Conservation (phyloP, 2,113 vertebrate genomes). For the Toxotes jaculatrix region DNA sequence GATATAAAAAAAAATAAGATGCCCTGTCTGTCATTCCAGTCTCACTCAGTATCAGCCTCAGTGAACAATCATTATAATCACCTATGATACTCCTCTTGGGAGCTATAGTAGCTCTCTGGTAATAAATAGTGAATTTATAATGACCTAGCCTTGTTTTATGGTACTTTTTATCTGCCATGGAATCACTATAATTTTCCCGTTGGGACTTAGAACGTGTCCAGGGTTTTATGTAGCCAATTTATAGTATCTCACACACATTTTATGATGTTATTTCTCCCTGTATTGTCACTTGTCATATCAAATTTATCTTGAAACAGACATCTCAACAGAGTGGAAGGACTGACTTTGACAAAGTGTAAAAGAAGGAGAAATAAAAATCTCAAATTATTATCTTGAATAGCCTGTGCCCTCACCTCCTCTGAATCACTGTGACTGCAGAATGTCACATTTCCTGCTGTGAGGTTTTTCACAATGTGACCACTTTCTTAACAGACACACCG, state of each 20-base stretch:
- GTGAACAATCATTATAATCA: slow-evolving; percentile 19
- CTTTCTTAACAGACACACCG: slow-evolving; percentile 6
- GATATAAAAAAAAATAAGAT: neutral
- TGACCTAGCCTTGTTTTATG: slow-evolving; percentile 5
- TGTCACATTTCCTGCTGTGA: slow-evolving; percentile 21
- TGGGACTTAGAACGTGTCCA: slow-evolving; percentile 5
- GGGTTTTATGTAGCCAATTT: slow-evolving; percentile 10
- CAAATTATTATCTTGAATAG: neutral
- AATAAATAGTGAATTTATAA: slow-evolving; percentile 25
- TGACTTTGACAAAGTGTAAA: neutral
- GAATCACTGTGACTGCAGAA: neutral
- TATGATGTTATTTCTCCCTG: neutral
- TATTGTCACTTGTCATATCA: neutral
- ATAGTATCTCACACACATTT: slow-evolving; percentile 5
- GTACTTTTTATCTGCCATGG: neutral
- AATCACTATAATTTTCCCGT: slow-evolving; percentile 6
- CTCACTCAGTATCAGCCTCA: neutral
- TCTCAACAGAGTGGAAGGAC: neutral
- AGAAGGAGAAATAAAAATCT: neutral
- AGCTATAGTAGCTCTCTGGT: neutral
- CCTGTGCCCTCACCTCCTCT: neutral
- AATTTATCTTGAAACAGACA: neutral
- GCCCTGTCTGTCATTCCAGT: neutral
- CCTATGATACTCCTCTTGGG: slow-evolving; percentile 19
- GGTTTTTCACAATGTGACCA: neutral